phyloP scores from a whole-genome alignment of 2,888 invertebrate genomes.

The Phortica okadai region DNA sequence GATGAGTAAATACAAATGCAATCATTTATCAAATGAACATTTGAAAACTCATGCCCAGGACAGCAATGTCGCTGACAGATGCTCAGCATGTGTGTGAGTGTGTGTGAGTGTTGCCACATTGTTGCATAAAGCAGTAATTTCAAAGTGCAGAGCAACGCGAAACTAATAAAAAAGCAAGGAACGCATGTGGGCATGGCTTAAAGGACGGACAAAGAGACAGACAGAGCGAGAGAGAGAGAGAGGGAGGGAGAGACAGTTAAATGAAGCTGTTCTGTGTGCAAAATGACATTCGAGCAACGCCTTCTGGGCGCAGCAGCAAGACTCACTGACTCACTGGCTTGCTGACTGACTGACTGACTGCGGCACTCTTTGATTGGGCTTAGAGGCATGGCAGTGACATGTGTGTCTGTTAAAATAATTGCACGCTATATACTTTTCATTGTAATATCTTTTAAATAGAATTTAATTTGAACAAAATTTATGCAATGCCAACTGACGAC shows the following conservation, averaged over 20 bases:
- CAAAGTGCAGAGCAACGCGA: neutral
- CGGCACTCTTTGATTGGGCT: neutral
- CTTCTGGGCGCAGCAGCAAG: neutral
- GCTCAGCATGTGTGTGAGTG: neutral
- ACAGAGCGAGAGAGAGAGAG: neutral
- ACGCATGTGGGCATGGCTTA: neutral
- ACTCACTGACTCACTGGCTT: neutral
- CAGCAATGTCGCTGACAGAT: neutral
- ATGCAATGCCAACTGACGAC: conserved; percentile 48
- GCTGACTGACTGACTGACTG: neutral
- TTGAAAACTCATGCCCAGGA: neutral
- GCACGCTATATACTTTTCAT: neutral
- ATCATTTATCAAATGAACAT: conserved; percentile 25
- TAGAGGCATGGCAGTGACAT: neutral
- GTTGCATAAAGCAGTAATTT: conserved; percentile 14
- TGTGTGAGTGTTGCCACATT: conserved; percentile 15
- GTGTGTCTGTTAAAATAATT: neutral
- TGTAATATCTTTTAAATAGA: conserved; percentile 63
- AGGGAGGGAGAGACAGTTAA: neutral
- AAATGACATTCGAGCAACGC: neutral
- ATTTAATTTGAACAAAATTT: conserved; percentile 63
- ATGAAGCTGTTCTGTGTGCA: neutral
- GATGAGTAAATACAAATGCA: neutral
- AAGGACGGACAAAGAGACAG: neutral
- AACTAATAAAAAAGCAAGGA: neutral